These are phyloP conservation scores for Mormoops blainvillei DNA, from an alignment of 2,113 vertebrate genomes.

Conservation along the genomic window DNA sequence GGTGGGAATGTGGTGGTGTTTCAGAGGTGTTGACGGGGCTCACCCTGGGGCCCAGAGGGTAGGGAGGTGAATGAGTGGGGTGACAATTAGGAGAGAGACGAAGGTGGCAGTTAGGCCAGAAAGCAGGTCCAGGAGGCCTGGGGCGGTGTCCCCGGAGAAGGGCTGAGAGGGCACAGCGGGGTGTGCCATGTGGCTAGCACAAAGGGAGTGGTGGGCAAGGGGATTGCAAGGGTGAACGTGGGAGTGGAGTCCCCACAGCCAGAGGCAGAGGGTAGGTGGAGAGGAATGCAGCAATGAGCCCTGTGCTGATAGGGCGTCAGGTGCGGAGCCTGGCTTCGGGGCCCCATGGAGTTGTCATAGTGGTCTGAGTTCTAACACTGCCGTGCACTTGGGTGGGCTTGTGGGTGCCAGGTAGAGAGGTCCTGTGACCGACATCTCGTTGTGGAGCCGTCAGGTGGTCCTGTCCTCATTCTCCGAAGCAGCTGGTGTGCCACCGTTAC, in stretches of 20 bases:
- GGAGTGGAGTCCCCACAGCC: not conserved
- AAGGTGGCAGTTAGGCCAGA: not conserved
- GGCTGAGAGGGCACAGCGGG: not conserved
- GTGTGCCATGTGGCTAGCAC: too few species aligned
- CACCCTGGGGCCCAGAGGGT: too few species aligned
- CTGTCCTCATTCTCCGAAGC: accelerated
- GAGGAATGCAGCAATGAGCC: not conserved
- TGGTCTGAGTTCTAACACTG: not conserved
- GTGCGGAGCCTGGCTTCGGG: not conserved
- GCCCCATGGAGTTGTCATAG: accelerated
- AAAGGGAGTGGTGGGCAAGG: not conserved
- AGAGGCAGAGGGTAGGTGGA: not conserved
- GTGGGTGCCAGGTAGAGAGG: not conserved
- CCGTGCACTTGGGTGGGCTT: not conserved
- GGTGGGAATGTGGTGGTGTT: not conserved
- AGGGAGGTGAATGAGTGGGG: not conserved
- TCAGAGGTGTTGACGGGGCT: not conserved
- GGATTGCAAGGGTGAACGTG: not conserved
- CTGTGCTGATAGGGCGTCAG: not conserved
- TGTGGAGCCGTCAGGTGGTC: accelerated
- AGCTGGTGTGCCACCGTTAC: not conserved
- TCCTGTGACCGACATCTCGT: not conserved
- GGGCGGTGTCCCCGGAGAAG: not conserved
- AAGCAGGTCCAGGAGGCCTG: not conserved
- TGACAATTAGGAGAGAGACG: not conserved